Conservation (phyloP, 2,113 vertebrate genomes). For the Nycticorax nycticorax region DNA sequence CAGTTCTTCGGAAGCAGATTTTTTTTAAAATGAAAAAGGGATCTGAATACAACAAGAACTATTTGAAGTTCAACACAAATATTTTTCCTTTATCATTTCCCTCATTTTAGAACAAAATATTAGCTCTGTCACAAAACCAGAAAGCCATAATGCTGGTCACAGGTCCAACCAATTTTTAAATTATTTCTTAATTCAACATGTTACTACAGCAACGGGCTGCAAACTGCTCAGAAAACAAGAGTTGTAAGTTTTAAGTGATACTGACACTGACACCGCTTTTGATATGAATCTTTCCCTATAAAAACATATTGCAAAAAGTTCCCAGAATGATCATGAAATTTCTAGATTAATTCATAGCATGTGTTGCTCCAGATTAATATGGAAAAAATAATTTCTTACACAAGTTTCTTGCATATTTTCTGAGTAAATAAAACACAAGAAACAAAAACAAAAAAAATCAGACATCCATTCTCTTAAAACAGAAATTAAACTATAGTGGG, state of each 20-base stretch:
- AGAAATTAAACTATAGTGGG: background rate
- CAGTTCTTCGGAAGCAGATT: background rate
- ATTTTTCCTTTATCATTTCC: background rate
- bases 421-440: background rate
- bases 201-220: background rate
- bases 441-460: background rate
- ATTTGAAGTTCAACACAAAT: background rate
- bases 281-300: background rate
- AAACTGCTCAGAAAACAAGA: background rate
- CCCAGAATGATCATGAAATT: background rate
- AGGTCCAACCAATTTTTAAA: background rate
- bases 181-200: background rate
- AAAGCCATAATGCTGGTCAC: background rate
- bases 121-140: background rate
- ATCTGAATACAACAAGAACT: background rate
- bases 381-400: background rate
- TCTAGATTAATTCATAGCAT: background rate
- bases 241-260: background rate
- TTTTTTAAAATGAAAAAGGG: background rate
- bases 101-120: background rate
- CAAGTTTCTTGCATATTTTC: background rate
- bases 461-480: background rate
- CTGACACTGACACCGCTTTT: background rate
- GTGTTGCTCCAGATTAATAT: background rate
- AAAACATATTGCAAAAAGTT: background rate